These are phyloP conservation scores for Salvator merianae DNA, from an alignment of 2,113 vertebrate species.

Conservation along the genomic window DNA sequence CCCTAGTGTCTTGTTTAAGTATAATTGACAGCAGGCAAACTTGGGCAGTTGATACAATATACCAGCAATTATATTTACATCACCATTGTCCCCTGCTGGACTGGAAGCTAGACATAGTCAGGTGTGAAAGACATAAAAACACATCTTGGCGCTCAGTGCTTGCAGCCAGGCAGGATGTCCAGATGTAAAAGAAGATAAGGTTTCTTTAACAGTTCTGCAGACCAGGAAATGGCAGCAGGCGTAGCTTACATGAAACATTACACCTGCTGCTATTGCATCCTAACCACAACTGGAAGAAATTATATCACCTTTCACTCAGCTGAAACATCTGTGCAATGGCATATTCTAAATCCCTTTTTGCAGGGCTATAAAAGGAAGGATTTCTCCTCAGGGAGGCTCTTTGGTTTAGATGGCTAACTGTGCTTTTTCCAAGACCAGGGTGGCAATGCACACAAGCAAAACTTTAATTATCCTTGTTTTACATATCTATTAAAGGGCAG, in stretches of 20 bases:
- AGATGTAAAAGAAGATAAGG: neutral
- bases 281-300: neutral
- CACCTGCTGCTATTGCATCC: neutral
- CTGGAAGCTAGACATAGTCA: neutral
- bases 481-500: neutral
- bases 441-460: neutral
- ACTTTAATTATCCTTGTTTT: neutral
- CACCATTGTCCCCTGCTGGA: constrained; percentile 10
- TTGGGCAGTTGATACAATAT: neutral
- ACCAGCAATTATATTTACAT: constrained; percentile 4
- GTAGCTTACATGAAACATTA: neutral
- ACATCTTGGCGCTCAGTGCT: neutral
- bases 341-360: neutral
- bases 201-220: neutral
- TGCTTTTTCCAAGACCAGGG: neutral
- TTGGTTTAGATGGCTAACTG: neutral
- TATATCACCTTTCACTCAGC: neutral
- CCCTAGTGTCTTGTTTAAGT: neutral
- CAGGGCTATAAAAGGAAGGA: neutral
- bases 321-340: neutral
- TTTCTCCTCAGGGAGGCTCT: neutral
- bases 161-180: neutral
- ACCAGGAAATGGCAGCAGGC: neutral
- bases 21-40: neutral
- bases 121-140: neutral